phyloP scores from a whole-genome alignment of 2,113 vertebrate species.

The Proteles cristata region DNA sequence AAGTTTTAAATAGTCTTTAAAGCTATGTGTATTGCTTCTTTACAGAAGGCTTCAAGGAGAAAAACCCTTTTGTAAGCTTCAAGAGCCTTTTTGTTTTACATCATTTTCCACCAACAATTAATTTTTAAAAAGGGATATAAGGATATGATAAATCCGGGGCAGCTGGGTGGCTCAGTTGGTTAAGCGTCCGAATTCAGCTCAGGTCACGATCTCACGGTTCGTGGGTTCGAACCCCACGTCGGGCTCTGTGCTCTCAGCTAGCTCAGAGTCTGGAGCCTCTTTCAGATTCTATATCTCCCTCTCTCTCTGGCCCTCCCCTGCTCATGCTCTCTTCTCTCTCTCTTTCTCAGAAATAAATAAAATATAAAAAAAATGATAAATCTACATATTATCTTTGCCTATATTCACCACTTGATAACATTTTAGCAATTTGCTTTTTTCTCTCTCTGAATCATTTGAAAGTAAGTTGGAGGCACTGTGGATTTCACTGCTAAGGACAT shows the following conservation, averaged over 20 bases:
- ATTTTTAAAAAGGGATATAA: conserved; percentile 10
- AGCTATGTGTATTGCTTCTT: neutral
- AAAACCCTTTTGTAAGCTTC: neutral
- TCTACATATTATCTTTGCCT: neutral
- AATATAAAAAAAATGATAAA: neutral
- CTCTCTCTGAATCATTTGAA: neutral
- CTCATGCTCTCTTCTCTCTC: too few species aligned
- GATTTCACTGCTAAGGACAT: neutral
- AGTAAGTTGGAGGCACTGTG: neutral
- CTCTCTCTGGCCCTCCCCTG: too few species aligned
- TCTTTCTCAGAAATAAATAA: too few species aligned
- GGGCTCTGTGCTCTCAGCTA: too few species aligned
- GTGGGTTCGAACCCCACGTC: too few species aligned
- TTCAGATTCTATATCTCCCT: too few species aligned
- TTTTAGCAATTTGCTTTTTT: neutral
- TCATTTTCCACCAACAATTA: neutral
- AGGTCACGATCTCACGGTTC: too few species aligned
- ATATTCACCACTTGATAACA: neutral
- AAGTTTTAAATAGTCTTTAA: neutral
- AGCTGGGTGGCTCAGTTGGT: too few species aligned
- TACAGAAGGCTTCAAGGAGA: neutral
- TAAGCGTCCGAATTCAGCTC: too few species aligned
- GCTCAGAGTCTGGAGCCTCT: too few species aligned
- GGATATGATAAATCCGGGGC: neutral
- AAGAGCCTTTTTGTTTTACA: neutral